Conservation (phyloP, 2,797 vertebrate species). For the Cyclura pinguis region DNA sequence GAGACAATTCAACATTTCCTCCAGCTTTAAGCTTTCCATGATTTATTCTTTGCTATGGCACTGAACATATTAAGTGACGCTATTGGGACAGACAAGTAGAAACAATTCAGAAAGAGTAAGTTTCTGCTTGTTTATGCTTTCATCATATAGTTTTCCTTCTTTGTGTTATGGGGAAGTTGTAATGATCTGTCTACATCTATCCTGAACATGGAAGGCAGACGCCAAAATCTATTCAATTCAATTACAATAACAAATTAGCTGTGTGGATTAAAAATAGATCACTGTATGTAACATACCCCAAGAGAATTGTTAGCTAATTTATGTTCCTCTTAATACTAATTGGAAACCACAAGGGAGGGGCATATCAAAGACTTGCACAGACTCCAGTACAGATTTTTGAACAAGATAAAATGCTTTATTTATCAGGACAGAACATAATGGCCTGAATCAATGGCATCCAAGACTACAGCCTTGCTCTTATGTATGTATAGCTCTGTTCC, state of each 20-base stretch:
- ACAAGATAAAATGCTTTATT: slow-evolving; percentile 1
- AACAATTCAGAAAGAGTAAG: background rate
- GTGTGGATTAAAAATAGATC: slow-evolving; percentile 43
- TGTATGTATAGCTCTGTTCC: background rate
- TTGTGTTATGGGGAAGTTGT: rapidly evolving
- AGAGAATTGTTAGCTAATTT: slow-evolving; percentile 41
- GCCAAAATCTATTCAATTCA: slow-evolving; percentile 3
- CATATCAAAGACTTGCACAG: slow-evolving; percentile 12
- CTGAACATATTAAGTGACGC: background rate
- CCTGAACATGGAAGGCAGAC: background rate
- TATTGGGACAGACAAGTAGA: background rate
- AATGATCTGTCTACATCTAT: rapidly evolving
- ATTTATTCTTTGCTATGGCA: background rate
- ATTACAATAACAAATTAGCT: slow-evolving; percentile 44
- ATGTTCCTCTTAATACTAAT: slow-evolving; percentile 28
- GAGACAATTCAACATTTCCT: background rate
- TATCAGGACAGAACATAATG: slow-evolving; percentile 6
- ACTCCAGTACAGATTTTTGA: slow-evolving; percentile 26
- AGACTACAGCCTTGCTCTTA: background rate
- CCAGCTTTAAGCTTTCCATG: background rate
- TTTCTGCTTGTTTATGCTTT: background rate
- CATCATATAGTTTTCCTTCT: rapidly evolving
- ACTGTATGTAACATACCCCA: rapidly evolving
- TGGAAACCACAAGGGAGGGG: background rate
- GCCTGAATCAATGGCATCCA: background rate